Conservation (phyloP, 2,797 vertebrate genomes). For the Amblyopsis hoosieri region DNA sequence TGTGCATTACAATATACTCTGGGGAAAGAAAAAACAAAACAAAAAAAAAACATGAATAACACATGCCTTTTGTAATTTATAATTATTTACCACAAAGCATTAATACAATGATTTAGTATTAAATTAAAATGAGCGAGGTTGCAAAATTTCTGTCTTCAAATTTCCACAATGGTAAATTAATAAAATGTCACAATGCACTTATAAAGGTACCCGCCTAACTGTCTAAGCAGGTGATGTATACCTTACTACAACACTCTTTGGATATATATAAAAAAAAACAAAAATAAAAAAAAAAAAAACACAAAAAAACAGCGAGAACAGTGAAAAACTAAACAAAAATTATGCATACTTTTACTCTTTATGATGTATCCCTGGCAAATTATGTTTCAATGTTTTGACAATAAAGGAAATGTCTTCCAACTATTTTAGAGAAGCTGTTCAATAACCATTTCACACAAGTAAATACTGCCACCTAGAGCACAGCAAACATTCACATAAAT, state of each 20-base stretch:
- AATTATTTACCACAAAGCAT: constrained; percentile 41
- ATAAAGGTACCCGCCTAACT: constrained; percentile 23
- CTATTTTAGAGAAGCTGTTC: constrained; percentile 33
- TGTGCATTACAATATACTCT: constrained; percentile 69
- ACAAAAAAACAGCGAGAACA: constrained; percentile 32
- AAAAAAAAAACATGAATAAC: constrained; percentile 34
- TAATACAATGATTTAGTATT: constrained; percentile 39
- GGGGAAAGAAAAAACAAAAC: constrained; percentile 46
- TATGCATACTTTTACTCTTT: constrained; percentile 19
- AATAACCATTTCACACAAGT: constrained; percentile 24
- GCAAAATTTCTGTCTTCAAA: constrained; percentile 34
- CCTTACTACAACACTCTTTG: constrained; percentile 12
- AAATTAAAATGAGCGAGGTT: constrained; percentile 46
- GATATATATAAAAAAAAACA: neutral
- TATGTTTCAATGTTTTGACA: constrained; percentile 46
- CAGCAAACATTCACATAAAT: constrained; percentile 56
- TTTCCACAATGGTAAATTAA: constrained; percentile 24
- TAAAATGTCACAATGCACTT: constrained; percentile 36
- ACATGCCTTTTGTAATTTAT: constrained; percentile 47
- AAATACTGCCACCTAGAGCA: constrained; percentile 40
- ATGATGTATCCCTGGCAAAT: constrained; percentile 40
- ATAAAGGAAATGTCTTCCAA: constrained; percentile 34
- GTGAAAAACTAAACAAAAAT: constrained; percentile 18
- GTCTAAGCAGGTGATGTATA: constrained; percentile 19
- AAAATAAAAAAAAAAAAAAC: no score